These are phyloP conservation scores for Lithophane socia DNA, from an alignment of 2,888 invertebrate species.

Conservation along the genomic window DNA sequence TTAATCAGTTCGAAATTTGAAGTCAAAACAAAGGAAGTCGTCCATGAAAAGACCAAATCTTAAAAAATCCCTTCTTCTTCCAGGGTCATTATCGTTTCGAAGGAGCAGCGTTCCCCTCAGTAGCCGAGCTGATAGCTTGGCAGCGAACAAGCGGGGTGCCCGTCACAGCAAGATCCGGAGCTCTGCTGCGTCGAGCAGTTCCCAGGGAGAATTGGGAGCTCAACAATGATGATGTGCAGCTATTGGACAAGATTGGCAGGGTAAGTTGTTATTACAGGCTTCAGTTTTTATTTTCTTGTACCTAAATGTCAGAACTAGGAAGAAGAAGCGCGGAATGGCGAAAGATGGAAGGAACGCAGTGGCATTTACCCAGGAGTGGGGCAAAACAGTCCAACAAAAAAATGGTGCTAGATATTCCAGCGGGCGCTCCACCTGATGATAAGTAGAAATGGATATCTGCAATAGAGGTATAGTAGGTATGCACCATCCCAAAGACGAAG, in stretches of 20 bases:
- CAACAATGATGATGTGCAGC: conserved; percentile 97
- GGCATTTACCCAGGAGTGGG: neutral
- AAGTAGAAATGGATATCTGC: too few species aligned
- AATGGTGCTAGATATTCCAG: neutral
- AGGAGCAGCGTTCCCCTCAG: conserved; percentile 97
- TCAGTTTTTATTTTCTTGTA: neutral
- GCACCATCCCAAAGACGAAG: neutral
- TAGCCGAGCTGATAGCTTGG: conserved; percentile 97
- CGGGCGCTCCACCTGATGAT: neutral
- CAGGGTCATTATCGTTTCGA: conserved; percentile 98
- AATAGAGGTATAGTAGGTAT: neutral
- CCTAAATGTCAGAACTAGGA: neutral
- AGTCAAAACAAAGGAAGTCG: too few species aligned
- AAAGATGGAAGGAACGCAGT: neutral
- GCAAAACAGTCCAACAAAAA: neutral
- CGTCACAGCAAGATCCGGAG: conserved; percentile 97
- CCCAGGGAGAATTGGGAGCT: conserved; percentile 98
- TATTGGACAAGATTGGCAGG: conserved; percentile 98
- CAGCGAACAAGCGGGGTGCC: conserved; percentile 96
- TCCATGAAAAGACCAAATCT: neutral
- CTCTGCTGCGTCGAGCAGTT: conserved; percentile 96
- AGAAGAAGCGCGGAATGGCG: neutral
- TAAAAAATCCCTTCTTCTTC: conserved; percentile 41
- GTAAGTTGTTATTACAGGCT: conserved; percentile 89
- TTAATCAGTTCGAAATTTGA: neutral